Evolutionary conservation across 1,140 invertebrate species (phyloP), one percentile per base, ranked within the genome.

Genomic region (Schlechtendalia chinensis): DNA sequence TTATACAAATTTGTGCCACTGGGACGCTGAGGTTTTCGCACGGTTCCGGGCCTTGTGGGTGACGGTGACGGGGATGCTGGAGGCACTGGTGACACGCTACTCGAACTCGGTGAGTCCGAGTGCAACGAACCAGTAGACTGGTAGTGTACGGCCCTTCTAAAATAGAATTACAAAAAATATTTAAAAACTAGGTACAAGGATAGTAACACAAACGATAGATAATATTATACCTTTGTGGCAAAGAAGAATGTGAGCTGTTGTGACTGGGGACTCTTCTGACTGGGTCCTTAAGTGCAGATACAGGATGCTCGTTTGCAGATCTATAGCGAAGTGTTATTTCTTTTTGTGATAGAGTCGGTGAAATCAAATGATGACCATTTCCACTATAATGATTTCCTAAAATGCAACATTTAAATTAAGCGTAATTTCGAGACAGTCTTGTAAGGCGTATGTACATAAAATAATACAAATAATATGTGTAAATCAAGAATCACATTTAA

Each of bases 121-220:
- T 95, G 93, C 58, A 96, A 87, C 56, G 93, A 94, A 50, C 92
- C 93, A 63, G 92, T 94, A 8, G 93, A 94, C 85, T 94, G 93
- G 85, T 94, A 94, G 85, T 93, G 93, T 53, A 92, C 90, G 22
- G 90, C 91, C 83, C 91, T 89, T 86, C 91, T 91, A 84, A 84
- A 86, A 83, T 24, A 1, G 61, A 24, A 47, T 47, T 14, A 17
- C 16, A n/a, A n/a, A n/a, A n/a, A 24, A 74, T 0, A 54, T 29
- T 19, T 32, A 19, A 56, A 45, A 58, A 27, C 17, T 71, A 22
- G 12, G 53, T 54, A 74, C 17, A 54, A 17, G n/a, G 16, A 54
- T 11, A 54, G 27, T 39, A 39, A 39, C 8, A 39, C 32, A 8
- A 8, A 39, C 32, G 8, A 39, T 39, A 39, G 32, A 39, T 8